Conservation (phyloP, 2,888 invertebrate genomes). For the Meteorus colon region DNA sequence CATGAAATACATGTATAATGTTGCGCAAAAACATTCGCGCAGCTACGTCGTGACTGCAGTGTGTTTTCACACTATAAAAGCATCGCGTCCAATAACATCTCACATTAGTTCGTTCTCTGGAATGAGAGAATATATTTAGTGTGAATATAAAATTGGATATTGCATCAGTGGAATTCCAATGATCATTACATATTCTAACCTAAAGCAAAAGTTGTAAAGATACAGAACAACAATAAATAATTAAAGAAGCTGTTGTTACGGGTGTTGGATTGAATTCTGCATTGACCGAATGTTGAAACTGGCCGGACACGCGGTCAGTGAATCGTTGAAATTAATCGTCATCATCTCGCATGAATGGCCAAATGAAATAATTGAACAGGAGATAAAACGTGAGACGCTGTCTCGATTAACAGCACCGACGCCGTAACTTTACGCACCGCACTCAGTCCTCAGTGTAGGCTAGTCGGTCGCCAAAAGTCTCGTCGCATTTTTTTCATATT, state of each 20-base stretch:
- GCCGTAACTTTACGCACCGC: slow-evolving; percentile 67
- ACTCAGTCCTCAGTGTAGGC: slow-evolving; percentile 73
- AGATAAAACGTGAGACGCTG: slow-evolving; percentile 31
- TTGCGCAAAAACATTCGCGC: slow-evolving; percentile 37
- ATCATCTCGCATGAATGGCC: slow-evolving; percentile 54
- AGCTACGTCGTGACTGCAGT: slow-evolving; percentile 47
- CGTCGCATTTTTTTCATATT: slow-evolving; percentile 44
- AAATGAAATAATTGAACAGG: slow-evolving; percentile 64
- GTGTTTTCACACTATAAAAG: slow-evolving; percentile 45
- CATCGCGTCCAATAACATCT: slow-evolving; percentile 39
- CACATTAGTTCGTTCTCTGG: slow-evolving; percentile 46
- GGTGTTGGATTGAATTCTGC: no score
- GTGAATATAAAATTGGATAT: not conserved
- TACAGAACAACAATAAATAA: slow-evolving; percentile 10
- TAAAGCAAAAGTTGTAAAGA: not conserved
- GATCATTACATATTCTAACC: not conserved
- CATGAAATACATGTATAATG: not conserved
- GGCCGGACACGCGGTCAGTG: slow-evolving; percentile 49
- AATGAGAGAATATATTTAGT: slow-evolving; percentile 43
- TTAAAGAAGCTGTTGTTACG: not conserved
- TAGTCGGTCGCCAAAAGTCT: slow-evolving; percentile 70
- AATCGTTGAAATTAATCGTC: slow-evolving; percentile 42
- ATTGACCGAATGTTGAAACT: slow-evolving; percentile 27
- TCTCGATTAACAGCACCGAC: slow-evolving; percentile 59
- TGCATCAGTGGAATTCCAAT: not conserved